A percentile compares a stretch with the other conserved stretches of the same genome.
Evolutionary conservation across 2,797 vertebrate species (phyloP).

Genomic region (Buceros bicornis): DNA sequence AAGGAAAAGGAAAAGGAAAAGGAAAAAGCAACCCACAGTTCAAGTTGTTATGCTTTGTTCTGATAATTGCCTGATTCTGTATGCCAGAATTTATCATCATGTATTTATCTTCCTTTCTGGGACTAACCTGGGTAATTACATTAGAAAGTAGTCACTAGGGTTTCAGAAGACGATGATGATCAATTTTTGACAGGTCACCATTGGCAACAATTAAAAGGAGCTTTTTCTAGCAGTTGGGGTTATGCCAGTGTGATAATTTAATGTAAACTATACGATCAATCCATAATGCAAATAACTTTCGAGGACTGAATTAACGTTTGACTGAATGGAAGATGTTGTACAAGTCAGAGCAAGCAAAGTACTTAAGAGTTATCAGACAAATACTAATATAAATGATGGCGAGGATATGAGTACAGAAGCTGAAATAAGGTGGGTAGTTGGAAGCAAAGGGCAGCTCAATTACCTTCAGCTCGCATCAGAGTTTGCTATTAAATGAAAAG

Average conservation of each 20-base stretch:
- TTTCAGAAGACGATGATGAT: constrained; percentile 72
- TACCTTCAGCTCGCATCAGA: background rate
- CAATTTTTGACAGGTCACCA: constrained; percentile 57
- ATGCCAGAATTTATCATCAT: constrained; percentile 80
- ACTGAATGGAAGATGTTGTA: constrained; percentile 41
- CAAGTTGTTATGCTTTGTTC: constrained; percentile 79
- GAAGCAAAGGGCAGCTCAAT: accelerated
- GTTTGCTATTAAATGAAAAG: background rate
- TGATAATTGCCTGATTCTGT: constrained; percentile 83
- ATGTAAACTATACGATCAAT: constrained; percentile 18
- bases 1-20: constrained; percentile 14
- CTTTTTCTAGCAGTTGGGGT: background rate
- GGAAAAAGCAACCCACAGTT: background rate
- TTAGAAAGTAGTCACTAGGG: constrained; percentile 76
- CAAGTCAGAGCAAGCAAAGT: background rate
- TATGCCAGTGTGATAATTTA: background rate
- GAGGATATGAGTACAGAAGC: background rate
- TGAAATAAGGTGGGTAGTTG: background rate
- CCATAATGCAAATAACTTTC: background rate
- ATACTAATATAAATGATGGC: background rate
- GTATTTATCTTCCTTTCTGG: constrained; percentile 75
- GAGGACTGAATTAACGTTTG: constrained; percentile 13
- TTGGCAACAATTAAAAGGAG: constrained; percentile 19
- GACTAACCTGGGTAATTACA: constrained; percentile 81
- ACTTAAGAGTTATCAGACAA: background rate